Percentiles rank a stretch among this genome's conserved stretches.
phyloP scores from a whole-genome alignment of 1,140 invertebrate species.

The Leptinotarsa defecta region DNA sequence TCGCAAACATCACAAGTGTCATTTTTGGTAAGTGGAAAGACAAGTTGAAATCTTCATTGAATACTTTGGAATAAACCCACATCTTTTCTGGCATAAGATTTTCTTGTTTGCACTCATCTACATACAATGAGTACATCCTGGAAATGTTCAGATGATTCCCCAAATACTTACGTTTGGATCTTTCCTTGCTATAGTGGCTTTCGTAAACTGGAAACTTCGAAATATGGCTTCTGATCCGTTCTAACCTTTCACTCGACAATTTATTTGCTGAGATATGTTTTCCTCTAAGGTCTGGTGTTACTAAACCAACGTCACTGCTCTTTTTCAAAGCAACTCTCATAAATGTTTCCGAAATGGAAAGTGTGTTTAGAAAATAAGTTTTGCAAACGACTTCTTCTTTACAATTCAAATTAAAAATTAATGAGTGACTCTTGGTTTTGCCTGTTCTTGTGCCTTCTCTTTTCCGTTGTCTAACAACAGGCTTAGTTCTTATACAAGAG shows the following conservation, averaged over 20 bases:
- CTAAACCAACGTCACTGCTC: not conserved
- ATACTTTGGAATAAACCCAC: constrained; percentile 11
- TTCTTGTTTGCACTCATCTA: not conserved
- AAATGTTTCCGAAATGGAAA: not conserved
- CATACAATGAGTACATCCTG: constrained; percentile 22
- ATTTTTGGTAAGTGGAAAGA: constrained; percentile 9
- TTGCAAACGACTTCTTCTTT: not conserved
- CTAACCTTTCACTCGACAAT: not conserved
- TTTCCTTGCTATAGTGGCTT: not conserved
- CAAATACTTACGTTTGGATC: constrained; percentile 19
- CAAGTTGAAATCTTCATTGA: constrained; percentile 22
- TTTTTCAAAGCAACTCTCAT: not conserved
- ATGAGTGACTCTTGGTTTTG: not conserved
- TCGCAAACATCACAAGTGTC: not conserved
- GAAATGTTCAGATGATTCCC: constrained; percentile 14
- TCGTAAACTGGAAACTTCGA: not conserved
- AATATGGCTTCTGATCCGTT: not conserved
- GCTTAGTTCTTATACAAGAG: not conserved
- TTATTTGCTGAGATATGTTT: constrained; percentile 2
- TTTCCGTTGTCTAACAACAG: not conserved
- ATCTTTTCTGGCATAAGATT: not conserved
- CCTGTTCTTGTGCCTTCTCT: not conserved
- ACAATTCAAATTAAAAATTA: not conserved
- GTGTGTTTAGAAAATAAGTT: not conserved
- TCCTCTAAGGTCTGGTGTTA: constrained; percentile 4